Evolutionary conservation across 2,888 invertebrate species (phyloP), one percentile per base, ranked within the genome.

Genomic region (Glomeris marginata): DNA sequence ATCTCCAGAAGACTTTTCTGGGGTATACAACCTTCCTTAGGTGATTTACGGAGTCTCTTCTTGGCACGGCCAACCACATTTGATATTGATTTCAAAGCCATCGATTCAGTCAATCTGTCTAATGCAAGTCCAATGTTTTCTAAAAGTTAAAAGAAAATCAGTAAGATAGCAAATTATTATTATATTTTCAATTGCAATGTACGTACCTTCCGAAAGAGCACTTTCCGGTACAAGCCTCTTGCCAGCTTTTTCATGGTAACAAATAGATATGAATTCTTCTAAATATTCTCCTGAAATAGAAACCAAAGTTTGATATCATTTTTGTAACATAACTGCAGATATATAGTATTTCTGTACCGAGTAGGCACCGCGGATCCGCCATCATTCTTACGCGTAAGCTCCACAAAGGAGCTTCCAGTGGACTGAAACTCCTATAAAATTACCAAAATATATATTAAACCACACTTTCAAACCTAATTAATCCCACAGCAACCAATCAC

Each of bases 361-460:
- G 73, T 58, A 87, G 75, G 63, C 84, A 86, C 20, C 77, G 73
- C 0, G 82, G 78, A 49, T 78, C 75, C 15, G 80, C 76, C 20
- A 77, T 74, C 67, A 79, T 75, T 63, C 75, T 74, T 8, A 70
- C 62, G 15, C 66, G 58, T 50, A 70, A 66, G 37, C 67, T 63
- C 91, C 91, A 92, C 50, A 77, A 74, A 0, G 84, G 84, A 76
- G 74, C 76, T 44, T 73, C 73, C 42, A 76, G 66, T 1, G 94
- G 88, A 64, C 91, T 82, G 60, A 95, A 80, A 66, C 92, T 90
- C 18, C 66, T 67, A 41, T 15, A 48, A 44, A 51, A 47, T 11
- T 28, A 34, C 13, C 40, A 48, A 8, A 8, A 5, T 10, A 41
- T 4, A 22, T 22, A 37, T 22, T n/a, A 22, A 46, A n/a, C 16